Evolutionary conservation across 1,140 invertebrate species (phyloP), one percentile per base, ranked within the genome.

Genomic region (Temnothorax longispinosus): DNA sequence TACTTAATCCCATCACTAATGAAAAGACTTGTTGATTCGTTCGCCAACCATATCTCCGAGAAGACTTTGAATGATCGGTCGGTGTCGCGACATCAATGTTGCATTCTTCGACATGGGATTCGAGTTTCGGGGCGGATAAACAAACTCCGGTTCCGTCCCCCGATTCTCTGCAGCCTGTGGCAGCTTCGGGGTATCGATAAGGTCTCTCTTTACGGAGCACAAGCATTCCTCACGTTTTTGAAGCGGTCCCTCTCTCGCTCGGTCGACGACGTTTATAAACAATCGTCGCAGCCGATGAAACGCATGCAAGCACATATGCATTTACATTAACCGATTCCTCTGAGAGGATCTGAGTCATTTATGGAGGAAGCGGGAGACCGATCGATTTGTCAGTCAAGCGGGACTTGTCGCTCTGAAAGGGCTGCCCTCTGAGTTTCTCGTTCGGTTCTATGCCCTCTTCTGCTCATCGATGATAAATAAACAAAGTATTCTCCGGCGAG

Each of bases 181-280:
- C 44, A 71, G 47, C 47, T 89, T 90, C 88, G 71, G 6, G 6
- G 87, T 87, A 89, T 87, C 71, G 84, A 90, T 89, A 89, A 89
- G 56, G 38, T 4, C 7, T 11, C 32, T 38, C 54, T 62, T 35
- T 11, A 8, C 8, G 18, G 7, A 18, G 52, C 21, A 18, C 7
- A 10, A 44, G 21, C 62, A 87, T 86, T 82, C 64, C 50, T 4
- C n/a, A 10, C n/a, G 50, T 27, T 18, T 69, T 67, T 44, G 1
- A 27, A 54, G 38, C 47, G 54, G 54, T 80, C 65, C 32, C 77
- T 80, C 77, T 80, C 18, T 15, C 8, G 38, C 6, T 72, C 60
- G 27, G 27, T n/a, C 54, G 76, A 62, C 27, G n/a, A 41, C 75
- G 85, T 90, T 88, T 90, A 86, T 87, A 90, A 90, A 88, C 72